Percentiles rank a stretch among this genome's conserved stretches.
Evolutionary conservation across 2,113 vertebrate species (phyloP).

Genomic region (Gavia stellata): DNA sequence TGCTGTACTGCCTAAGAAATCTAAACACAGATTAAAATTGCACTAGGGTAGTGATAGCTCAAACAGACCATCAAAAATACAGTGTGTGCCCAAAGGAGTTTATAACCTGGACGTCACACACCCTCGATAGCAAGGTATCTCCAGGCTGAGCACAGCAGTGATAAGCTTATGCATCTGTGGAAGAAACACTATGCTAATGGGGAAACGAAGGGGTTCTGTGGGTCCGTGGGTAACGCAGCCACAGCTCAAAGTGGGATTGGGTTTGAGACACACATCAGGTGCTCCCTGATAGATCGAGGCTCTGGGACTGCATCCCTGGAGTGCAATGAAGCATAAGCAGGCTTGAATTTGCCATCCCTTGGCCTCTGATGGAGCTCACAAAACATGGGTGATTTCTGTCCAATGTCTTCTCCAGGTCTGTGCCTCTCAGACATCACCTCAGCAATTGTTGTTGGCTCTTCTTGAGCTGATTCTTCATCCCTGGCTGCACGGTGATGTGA

Average conservation of each 20-base stretch:
- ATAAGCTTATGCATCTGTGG: neutral
- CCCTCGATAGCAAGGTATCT: neutral
- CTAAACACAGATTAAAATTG: neutral
- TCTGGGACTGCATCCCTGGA: neutral
- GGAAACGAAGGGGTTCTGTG: neutral
- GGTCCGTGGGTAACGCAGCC: accelerated
- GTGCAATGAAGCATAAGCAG: accelerated
- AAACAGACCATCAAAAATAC: neutral
- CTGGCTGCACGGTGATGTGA: neutral
- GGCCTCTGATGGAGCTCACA: neutral
- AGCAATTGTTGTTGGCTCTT: constrained; percentile 43
- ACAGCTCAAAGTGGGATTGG: neutral
- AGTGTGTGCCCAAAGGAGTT: neutral
- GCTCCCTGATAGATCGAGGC: accelerated
- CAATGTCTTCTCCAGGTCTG: neutral
- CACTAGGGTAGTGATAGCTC: neutral
- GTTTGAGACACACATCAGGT: neutral
- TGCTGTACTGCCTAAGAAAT: neutral
- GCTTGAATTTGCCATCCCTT: neutral
- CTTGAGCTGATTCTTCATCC: neutral
- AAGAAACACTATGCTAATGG: neutral
- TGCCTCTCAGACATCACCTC: constrained; percentile 52
- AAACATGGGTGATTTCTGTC: neutral
- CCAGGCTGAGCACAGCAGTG: neutral
- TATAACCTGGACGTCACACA: neutral